Base-by-base conservation (phyloP, 2,888 invertebrate genomes). In the Pollenia griseotomentosa region DNA sequence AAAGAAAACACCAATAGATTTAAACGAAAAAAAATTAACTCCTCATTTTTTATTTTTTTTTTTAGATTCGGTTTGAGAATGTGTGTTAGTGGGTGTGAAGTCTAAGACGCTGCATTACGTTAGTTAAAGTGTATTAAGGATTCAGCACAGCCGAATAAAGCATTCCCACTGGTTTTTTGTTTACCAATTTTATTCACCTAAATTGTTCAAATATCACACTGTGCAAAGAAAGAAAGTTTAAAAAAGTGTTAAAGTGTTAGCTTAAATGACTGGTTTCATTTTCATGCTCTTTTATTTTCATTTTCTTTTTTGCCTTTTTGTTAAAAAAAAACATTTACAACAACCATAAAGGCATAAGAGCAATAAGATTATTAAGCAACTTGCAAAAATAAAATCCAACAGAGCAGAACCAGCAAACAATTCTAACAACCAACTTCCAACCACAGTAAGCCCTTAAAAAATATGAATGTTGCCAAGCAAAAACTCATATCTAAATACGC, bases 301-400 rank as follows among this genome's bases (percentile, higher is more conserved):
- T 65, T 33, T 19, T 23, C 16, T 7, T 44, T 9, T 65, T 53
- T 10, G n/a, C 40, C 11, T 65, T 75, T 16, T 61, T 61, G 5
- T 23, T 0, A 10, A 8, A 12, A 10, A 8, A 12, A 40, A 0
- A 51, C 57, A 57, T 44, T 57, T 57, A 4, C 7, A 61, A 61
- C 61, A 33, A 48, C 33, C 23, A n/a, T 66, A 57, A 46, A n/a
- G 68, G 33, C 55, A 46, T n/a, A 6, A 57, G 12, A 57, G 9
- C 63, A 53, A 66, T 63, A 57, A 42, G 42, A 66, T 57, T 66
- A 19, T 44, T 5, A 33, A 23, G 57, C 46, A 65, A 12, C 6
- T 33, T 8, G 3, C 16, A 6, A 19, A n/a, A 40, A 14, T 2
- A 61, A 5, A 5, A 23, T 7, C 12, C 10, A 57, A 57, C 6